Percentiles rank a stretch among this genome's conserved stretches.
phyloP scores from a whole-genome alignment of 2,113 vertebrate species.

The Thunnus thynnus region DNA sequence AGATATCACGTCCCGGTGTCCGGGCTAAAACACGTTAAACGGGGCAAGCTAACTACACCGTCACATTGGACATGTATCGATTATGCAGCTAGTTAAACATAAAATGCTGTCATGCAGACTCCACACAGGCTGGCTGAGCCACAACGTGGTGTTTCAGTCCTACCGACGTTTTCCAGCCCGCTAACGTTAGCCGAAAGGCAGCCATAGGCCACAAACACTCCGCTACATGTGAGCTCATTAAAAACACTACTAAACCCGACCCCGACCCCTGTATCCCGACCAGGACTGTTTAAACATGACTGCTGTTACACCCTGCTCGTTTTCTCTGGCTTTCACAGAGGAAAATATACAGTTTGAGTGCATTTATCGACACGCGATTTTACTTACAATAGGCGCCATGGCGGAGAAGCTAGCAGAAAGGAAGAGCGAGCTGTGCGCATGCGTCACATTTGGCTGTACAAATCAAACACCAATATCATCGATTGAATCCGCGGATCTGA shows the following conservation, averaged over 20 bases:
- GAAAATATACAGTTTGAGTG: accelerated
- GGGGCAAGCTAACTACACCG: too few relatives aligned
- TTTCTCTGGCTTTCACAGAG: accelerated
- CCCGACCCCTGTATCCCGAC: accelerated
- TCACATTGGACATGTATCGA: too few relatives aligned
- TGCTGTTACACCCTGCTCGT: accelerated
- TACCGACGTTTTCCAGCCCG: background rate
- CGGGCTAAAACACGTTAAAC: too few relatives aligned
- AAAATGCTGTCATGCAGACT: background rate
- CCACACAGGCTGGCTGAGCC: background rate
- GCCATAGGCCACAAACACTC: slow-evolving; percentile 24
- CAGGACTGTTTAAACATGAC: accelerated
- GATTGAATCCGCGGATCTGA: slow-evolving; percentile 45
- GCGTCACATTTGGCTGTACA: slow-evolving; percentile 65
- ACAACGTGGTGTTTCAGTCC: slow-evolving; percentile 50
- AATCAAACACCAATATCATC: slow-evolving; percentile 50
- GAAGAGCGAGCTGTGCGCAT: slow-evolving; percentile 83
- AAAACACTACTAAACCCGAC: background rate
- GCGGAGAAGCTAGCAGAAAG: slow-evolving; percentile 86
- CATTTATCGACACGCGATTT: slow-evolving; percentile 15
- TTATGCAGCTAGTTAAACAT: background rate
- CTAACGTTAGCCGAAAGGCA: slow-evolving; percentile 6
- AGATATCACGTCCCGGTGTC: too few relatives aligned
- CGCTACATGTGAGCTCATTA: background rate
- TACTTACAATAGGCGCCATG: slow-evolving; percentile 93